Base-by-base conservation (phyloP, 2,888 invertebrate species). In the Horisme vitalbata region DNA sequence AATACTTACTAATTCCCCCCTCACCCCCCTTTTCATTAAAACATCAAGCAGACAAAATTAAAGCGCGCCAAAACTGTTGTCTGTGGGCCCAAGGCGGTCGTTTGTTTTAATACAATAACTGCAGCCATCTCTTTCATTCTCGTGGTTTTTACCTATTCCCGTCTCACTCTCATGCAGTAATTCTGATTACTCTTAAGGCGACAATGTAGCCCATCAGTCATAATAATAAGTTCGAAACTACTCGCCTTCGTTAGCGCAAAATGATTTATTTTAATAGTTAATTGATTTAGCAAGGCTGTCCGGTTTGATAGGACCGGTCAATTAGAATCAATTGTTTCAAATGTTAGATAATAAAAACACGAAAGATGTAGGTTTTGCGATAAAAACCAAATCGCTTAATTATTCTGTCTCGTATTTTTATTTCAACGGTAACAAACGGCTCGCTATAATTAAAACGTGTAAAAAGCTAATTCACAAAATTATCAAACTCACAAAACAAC, bases 81-180 rank as follows among this genome's bases (percentile, higher is more conserved):
- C 82, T 79, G 79, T 51, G 78, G 82, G 79, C 89, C 87, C 88
- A 85, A 83, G 86, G 87, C 85, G 81, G 66, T 79, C 88, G 85
- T 88, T 89, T 87, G 84, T 88, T 88, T 89, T 89, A 87, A 89
- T 88, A 89, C 88, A 87, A 87, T 86, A 86, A 84, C 83, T 73
- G 65, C 75, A 65, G 57, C 68, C 63, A 59, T 87, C 88, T 78
- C 82, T 66, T 61, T 87, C 80, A 62, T 76, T 75, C 85, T 57
- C 59, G 60, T 69, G 69, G 73, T 76, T 73, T 63, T 45, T 28
- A 27, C 41, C 52, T 77, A 55, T 48, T 27, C 41, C 65, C 57
- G 49, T 80, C 82, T 70, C 75, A 14, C 59, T 85, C 70, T 24
- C 67, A 53, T 79, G 30, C 55, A 51, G 71, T 77, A 77, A 83